Conservation (phyloP, 2,113 vertebrate genomes). For the Pyxicephalus adspersus region DNA sequence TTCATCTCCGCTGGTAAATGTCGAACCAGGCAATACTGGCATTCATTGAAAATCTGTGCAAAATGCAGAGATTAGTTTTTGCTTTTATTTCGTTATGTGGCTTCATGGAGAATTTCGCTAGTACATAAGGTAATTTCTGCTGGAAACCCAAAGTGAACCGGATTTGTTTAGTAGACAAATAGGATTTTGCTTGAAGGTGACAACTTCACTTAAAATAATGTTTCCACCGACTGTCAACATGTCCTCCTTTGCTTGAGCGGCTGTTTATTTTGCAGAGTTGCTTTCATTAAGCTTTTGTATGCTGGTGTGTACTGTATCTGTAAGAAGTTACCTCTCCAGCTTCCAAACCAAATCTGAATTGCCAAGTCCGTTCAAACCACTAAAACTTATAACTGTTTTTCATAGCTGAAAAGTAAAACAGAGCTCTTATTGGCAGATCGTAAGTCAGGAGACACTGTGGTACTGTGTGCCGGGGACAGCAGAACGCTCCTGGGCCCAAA, state of each 20-base stretch:
- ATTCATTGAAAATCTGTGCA: too few relatives aligned
- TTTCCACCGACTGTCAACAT: neutral
- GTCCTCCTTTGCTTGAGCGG: neutral
- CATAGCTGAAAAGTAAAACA: slow-evolving; percentile 72
- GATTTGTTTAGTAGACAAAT: too few relatives aligned
- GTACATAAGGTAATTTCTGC: too few relatives aligned
- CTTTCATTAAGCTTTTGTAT: slow-evolving; percentile 8
- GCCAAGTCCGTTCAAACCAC: slow-evolving; percentile 75
- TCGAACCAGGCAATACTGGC: too few relatives aligned
- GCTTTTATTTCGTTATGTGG: too few relatives aligned
- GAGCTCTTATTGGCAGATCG: slow-evolving; percentile 75
- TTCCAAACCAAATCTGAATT: slow-evolving; percentile 61
- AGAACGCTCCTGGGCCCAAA: slow-evolving; percentile 70
- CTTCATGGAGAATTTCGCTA: too few relatives aligned
- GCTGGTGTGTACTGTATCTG: slow-evolving; percentile 18
- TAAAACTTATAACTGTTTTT: slow-evolving; percentile 70
- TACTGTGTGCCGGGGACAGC: slow-evolving; percentile 71
- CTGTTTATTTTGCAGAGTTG: slow-evolving; percentile 4
- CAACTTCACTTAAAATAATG: too few relatives aligned
- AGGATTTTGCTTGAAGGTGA: too few relatives aligned
- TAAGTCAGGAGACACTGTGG: slow-evolving; percentile 70
- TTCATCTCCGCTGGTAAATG: too few relatives aligned
- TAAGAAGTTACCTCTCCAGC: slow-evolving; percentile 3
- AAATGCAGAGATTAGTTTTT: too few relatives aligned
- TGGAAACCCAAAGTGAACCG: too few relatives aligned